Evolutionary conservation across 2,888 invertebrate genomes (phyloP), one percentile per base, ranked within the genome.

Genomic region (Scrobipalpa atriplicella): DNA sequence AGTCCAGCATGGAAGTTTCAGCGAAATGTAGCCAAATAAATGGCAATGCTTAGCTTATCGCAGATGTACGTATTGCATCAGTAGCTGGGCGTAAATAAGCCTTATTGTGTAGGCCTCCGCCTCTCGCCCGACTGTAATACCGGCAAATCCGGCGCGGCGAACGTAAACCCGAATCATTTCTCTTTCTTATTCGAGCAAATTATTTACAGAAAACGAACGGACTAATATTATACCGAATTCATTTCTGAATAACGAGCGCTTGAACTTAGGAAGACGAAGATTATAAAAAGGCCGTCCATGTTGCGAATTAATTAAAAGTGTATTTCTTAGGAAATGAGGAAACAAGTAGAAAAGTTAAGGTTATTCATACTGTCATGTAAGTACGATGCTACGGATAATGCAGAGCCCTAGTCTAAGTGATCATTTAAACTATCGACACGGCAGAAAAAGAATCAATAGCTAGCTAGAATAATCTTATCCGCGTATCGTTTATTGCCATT

Each of bases 71-170:
- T 47, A 47, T 47, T 47, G 47, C 47, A 16, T 47, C 47, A 47
- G 47, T 47, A 47, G 47, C 39, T 61, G n/a, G 39, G 39, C 39
- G 41, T 61, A 43, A 43, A 61, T 61, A 61, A 43, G 61, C 61
- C 61, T n/a, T 39, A 61, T 41, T 61, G 61, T 58, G 29, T n/a
- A 16, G 58, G 29, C 58, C 36, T n/a, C 58, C 61, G 41, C 19
- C 21, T n/a, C 56, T 21, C 64, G 64, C 54, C 52, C 52, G 29
- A 41, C 62, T 60, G 61, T 68, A 66, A 66, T 66, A 29, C 66
- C 64, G 41, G 66, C 36, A 66, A 68, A 65, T 66, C 68, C 67
- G 47, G 51, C n/a, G 21, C 52, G 19, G 21, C 52, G n/a, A 56
- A 41, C 54, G 18, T 16, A 47, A 63, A 11, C 60, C 56, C 21